Percentiles rank a stretch among this genome's conserved stretches.
These are phyloP conservation scores for Arctia plantaginis DNA, from an alignment of 2,888 invertebrate genomes.

Conservation along the genomic window DNA sequence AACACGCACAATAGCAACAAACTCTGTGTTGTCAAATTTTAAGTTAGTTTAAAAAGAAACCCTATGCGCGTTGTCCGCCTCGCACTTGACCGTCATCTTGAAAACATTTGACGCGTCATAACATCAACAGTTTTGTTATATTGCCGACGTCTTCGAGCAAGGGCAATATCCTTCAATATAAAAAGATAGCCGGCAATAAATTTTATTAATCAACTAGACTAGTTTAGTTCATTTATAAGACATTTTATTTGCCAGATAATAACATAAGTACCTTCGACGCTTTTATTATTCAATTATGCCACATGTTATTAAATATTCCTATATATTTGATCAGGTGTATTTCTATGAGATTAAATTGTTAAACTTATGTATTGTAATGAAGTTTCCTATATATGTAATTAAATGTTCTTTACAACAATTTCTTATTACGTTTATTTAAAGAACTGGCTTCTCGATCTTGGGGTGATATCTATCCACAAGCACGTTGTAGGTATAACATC, in stretches of 20 bases:
- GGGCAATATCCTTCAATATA: not conserved
- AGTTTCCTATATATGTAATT: not conserved
- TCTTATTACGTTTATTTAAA: too few relatives aligned
- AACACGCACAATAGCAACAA: too few relatives aligned
- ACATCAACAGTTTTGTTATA: not conserved
- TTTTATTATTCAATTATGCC: conserved; percentile 1
- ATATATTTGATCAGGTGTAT: not conserved
- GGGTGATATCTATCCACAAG: too few relatives aligned
- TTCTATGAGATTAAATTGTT: not conserved
- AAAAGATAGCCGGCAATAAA: not conserved
- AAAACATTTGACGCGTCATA: not conserved
- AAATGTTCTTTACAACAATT: too few relatives aligned
- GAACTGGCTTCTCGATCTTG: too few relatives aligned
- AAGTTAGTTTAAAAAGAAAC: too few relatives aligned
- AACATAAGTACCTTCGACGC: not conserved
- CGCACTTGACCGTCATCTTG: too few relatives aligned
- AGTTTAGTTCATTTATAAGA: not conserved
- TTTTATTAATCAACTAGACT: not conserved
- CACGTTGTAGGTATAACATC: too few relatives aligned
- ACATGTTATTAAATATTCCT: not conserved
- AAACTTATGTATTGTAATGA: not conserved
- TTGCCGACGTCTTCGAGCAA: not conserved
- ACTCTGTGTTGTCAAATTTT: too few relatives aligned
- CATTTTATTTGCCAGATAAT: not conserved
- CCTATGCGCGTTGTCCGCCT: too few relatives aligned